Evolutionary conservation across 2,888 invertebrate species (phyloP).

Genomic region (Anthoptus insignis): DNA sequence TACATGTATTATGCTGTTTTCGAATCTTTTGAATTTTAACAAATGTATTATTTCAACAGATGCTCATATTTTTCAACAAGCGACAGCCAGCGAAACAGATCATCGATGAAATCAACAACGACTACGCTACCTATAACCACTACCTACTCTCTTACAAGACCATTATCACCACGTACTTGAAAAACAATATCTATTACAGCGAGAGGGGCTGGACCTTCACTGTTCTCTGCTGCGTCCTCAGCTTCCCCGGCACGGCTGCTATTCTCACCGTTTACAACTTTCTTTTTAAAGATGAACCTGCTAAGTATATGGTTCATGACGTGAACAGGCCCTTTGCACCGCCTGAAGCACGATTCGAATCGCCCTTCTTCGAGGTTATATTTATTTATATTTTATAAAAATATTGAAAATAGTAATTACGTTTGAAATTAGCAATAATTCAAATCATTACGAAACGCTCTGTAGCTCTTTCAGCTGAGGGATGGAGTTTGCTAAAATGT

Average conservation of each 20-base stretch:
- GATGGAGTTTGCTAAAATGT: too few species aligned
- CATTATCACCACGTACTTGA: constrained; percentile 48
- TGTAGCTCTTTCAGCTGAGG: too few species aligned
- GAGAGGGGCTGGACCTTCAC: constrained; percentile 60
- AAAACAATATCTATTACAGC: constrained; percentile 54
- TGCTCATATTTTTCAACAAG: constrained; percentile 60
- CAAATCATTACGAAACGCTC: too few species aligned
- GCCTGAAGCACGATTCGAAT: constrained; percentile 55
- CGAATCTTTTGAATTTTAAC: background rate
- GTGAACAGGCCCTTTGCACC: constrained; percentile 54
- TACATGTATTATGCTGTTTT: background rate
- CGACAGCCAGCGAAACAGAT: constrained; percentile 53
- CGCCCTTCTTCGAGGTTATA: constrained; percentile 64
- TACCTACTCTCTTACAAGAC: constrained; percentile 48
- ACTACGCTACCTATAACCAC: constrained; percentile 55
- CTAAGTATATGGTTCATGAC: constrained; percentile 69
- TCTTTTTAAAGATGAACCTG: constrained; percentile 51
- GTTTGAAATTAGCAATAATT: too few species aligned
- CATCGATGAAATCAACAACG: constrained; percentile 62
- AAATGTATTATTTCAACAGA: constrained; percentile 50
- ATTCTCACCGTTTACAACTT: constrained; percentile 55
- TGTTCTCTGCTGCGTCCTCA: constrained; percentile 52
- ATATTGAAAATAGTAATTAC: too few species aligned
- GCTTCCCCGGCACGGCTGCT: constrained; percentile 61
- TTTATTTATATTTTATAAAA: too few species aligned